Percentiles rank a stretch among this genome's conserved stretches.
These are phyloP conservation scores for Netelia virgata DNA, from an alignment of 2,888 invertebrate genomes.

Conservation along the genomic window DNA sequence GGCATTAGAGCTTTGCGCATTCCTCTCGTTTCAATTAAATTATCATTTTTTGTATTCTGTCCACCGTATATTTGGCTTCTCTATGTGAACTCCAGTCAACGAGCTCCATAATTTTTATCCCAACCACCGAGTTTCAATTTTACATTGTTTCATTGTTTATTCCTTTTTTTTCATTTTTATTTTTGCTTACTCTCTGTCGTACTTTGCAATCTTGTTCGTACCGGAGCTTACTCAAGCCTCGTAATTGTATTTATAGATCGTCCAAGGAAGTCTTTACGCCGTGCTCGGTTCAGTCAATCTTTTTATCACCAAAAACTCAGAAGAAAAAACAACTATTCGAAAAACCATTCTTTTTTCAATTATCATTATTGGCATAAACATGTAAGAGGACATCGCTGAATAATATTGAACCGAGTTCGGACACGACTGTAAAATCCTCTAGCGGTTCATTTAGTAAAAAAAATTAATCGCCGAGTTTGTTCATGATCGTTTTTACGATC, in stretches of 20 bases:
- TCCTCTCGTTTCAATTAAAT: conserved; percentile 33
- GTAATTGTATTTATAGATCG: conserved; percentile 84
- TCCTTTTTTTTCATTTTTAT: conserved; percentile 62
- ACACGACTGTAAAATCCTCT: conserved; percentile 43
- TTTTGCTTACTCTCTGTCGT: conserved; percentile 80
- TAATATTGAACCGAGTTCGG: conserved; percentile 25
- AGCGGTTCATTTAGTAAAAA: conserved; percentile 40
- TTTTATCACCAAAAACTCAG: not conserved
- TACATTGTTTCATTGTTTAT: conserved; percentile 33
- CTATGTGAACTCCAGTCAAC: conserved; percentile 43
- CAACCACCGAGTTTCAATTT: conserved; percentile 58
- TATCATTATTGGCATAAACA: conserved; percentile 2
- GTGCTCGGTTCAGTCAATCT: conserved; percentile 28
- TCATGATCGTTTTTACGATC: conserved; percentile 48
- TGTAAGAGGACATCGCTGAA: conserved; percentile 18
- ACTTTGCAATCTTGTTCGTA: conserved; percentile 81
- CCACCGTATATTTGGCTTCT: conserved; percentile 54
- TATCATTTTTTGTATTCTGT: conserved; percentile 62
- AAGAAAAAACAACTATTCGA: not conserved
- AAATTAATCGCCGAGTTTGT: conserved; percentile 22
- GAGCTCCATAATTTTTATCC: conserved; percentile 26
- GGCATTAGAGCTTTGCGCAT: conserved; percentile 64
- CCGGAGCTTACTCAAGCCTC: conserved; percentile 83
- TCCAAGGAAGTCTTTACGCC: conserved; percentile 74
- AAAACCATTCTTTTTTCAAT: conserved; percentile 20